Base-by-base conservation (phyloP, 2,113 vertebrate species). In the Potamarius usumacintae region DNA sequence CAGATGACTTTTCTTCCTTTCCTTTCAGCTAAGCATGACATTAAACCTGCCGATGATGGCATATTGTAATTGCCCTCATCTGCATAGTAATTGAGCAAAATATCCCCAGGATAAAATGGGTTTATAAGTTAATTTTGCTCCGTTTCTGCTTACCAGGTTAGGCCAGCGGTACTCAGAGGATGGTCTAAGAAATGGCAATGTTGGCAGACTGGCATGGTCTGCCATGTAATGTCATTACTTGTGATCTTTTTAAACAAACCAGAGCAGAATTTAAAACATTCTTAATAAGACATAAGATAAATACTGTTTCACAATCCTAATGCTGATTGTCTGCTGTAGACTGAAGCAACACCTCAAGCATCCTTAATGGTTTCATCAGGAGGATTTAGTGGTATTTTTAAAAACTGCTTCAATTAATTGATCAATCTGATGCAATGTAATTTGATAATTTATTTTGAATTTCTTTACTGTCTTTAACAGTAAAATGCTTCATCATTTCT, bases 141-240 rank as follows among this genome's bases (percentile, higher is more conserved):
- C 88, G 88, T 88, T 90, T 83, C 86, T 90, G 83, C 25, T 10
- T 87, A 17, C 53, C 82, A 1, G 34, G 57, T 25, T 10, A 57
- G 57, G 85, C 52, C 83, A 90, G 72, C 89, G 83, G 58, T 80
- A 53, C 79, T 88, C 82, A 86, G 90, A 82, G 89, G 92, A 84
- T 80, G 48, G 82, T 79, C 42, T 42, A 60, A 69, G 83, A 92
- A 89, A 91, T 91, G 83, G 91, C 60, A 27, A 7, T 72, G 11
- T 50, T 79, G 74, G 65, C 60, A 82, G 20, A 71, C 89, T 86
- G 80, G 79, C 62, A 58, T 62, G 91, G 90, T 90, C 90, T 92
- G 27, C 91, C 86, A 91, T 93, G 91, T 87, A 92, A 93, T 94
- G 77, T 90, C 84, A 48, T 80, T 86, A 82, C 55, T 15, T 27